Evolutionary conservation across 1,140 invertebrate genomes (phyloP).

Genomic region (Spodoptera litura): DNA sequence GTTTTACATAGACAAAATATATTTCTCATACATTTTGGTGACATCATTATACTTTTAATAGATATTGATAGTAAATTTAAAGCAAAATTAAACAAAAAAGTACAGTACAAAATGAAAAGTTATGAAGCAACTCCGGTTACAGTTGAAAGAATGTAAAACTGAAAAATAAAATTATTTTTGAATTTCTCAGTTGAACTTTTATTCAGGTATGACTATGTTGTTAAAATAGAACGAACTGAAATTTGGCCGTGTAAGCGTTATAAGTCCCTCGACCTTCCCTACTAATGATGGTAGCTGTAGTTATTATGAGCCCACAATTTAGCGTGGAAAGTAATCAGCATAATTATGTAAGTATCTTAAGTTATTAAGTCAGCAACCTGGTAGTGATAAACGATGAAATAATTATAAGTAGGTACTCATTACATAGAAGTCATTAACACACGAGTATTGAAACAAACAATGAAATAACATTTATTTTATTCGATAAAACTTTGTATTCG

Average conservation of each 20-base stretch:
- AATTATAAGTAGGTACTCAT: too few relatives aligned
- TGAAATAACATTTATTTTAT: neutral
- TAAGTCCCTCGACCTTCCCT: too few relatives aligned
- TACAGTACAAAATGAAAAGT: conserved; percentile 19
- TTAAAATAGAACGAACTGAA: conserved; percentile 4
- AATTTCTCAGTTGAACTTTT: conserved; percentile 2
- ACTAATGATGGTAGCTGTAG: too few relatives aligned
- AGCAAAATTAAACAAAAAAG: neutral
- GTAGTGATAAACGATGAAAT: too few relatives aligned
- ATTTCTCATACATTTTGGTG: neutral
- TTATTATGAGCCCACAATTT: too few relatives aligned
- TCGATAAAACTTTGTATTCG: neutral
- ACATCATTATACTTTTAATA: neutral
- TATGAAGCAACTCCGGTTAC: conserved; percentile 26
- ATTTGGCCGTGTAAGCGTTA: too few relatives aligned
- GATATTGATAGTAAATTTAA: neutral
- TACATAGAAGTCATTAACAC: neutral
- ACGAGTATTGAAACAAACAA: neutral
- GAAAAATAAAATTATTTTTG: conserved; percentile 31
- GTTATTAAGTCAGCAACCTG: too few relatives aligned
- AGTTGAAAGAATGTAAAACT: conserved; percentile 3
- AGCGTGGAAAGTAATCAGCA: too few relatives aligned
- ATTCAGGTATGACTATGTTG: conserved; percentile 25
- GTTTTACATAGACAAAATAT: neutral
- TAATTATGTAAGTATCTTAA: too few relatives aligned